Conservation (phyloP, 2,113 vertebrate species). For the Pterocles burchelli region DNA sequence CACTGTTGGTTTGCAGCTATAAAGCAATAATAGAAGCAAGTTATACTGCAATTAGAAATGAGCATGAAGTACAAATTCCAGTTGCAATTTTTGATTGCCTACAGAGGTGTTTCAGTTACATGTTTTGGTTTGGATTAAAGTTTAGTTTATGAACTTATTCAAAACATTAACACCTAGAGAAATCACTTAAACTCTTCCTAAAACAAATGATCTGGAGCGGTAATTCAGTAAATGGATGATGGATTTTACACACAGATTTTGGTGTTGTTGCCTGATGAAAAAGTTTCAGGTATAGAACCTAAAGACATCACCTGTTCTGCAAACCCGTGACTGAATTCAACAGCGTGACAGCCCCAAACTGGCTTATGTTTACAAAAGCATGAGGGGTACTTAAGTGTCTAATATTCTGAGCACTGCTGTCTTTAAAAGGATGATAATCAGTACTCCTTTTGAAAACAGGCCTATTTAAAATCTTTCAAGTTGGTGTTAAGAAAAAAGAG, state of each 20-base stretch:
- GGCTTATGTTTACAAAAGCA: not conserved
- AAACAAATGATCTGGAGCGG: not conserved
- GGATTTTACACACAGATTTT: not conserved
- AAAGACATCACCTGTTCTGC: not conserved
- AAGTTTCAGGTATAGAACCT: not conserved
- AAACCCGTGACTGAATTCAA: not conserved
- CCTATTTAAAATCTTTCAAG: not conserved
- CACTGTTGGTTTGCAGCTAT: conserved; percentile 70
- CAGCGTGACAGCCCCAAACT: not conserved
- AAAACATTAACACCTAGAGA: not conserved
- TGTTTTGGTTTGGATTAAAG: not conserved
- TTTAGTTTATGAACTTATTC: not conserved
- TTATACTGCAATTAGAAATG: not conserved
- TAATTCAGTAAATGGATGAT: not conserved
- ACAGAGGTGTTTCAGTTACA: not conserved
- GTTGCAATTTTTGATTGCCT: not conserved
- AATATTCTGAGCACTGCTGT: not conserved
- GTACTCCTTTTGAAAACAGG: not conserved
- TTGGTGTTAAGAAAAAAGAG: not conserved
- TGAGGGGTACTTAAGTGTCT: not conserved
- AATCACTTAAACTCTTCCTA: not conserved
- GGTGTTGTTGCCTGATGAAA: not conserved
- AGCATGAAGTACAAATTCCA: not conserved
- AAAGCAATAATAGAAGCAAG: conserved; percentile 24
- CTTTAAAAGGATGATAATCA: not conserved